Evolutionary conservation across 2,888 invertebrate genomes (phyloP), one percentile per base, ranked within the genome.

Genomic region (Polymixis lichenea): DNA sequence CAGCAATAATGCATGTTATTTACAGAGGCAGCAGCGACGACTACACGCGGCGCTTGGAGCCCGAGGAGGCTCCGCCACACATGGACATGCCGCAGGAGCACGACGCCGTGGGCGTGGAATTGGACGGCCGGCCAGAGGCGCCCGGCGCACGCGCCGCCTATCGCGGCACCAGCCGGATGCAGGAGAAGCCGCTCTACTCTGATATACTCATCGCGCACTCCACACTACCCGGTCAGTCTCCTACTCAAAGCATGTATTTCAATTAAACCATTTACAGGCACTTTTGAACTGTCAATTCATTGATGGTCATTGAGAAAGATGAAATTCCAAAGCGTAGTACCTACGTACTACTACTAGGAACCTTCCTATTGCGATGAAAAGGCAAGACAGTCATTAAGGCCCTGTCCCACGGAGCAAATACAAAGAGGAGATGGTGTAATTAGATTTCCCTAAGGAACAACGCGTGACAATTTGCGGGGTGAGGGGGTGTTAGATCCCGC

Each of bases 131-230:
- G 64, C 86, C 82, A 22, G 28, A 46, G 72, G 60, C 71, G 92
- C 51, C 76, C 87, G 87, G 49, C 84, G 82, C 58, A 11, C 70
- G 60, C 72, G 75, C 76, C 67, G 68, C 66, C 56, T 65, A 94
- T 43, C 91, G 90, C 82, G 85, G 62, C 72, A 78, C 73, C 67
- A 15, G 32, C 77, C 75, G 68, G 61, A 67, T 88, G 61, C 95
- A 60, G 90, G 91, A 90, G 75, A 74, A 75, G 70, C 82, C 91
- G 81, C 87, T 90, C 66, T 94, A 95, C 89, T 97, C 97, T 22
- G 97, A 98, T 92, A 97, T 97, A 77, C 94, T 98, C 55, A 96
- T 98, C 81, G 97, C 97, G 67, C 97, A 97, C 93, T 97, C 98
- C 68, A 97, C 97, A 6, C 92, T 97, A 62, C 92, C 92, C 11